A percentile compares a stretch with the other conserved stretches of the same genome.
These are phyloP conservation scores for Ditylenchus dipsaci DNA, from an alignment of 1,140 invertebrate species.

Conservation along the genomic window DNA sequence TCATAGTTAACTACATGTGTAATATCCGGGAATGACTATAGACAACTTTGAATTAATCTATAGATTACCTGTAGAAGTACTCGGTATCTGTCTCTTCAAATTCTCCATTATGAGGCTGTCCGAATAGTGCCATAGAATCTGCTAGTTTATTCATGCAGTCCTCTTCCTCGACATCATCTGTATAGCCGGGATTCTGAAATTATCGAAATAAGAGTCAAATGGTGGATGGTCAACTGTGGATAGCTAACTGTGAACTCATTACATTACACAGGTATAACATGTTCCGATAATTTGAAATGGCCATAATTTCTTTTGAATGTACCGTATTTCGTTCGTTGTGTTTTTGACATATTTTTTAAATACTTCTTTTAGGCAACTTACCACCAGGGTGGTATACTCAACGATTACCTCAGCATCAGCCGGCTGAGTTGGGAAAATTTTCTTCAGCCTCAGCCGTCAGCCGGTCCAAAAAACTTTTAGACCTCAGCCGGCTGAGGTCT, in stretches of 20 bases:
- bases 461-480: too few species aligned
- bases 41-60: conserved; percentile 20
- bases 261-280: too few species aligned
- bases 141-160: not conserved
- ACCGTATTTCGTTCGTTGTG: too few species aligned
- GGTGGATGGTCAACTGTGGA: not conserved
- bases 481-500: too few species aligned
- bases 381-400: too few species aligned
- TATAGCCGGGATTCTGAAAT: not conserved
- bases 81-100: conserved; percentile 18
- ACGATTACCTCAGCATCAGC: too few species aligned
- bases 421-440: too few species aligned
- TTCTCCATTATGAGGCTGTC: conserved; percentile 13
- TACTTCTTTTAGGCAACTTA: too few species aligned
- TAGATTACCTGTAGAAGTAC: conserved; percentile 8
- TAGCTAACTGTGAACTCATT: not conserved
- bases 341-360: too few species aligned
- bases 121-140: conserved; percentile 33
- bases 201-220: not conserved
- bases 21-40: conserved; percentile 20
- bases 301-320: too few species aligned
- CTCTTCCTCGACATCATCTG: conserved; percentile 8
- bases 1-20: conserved; percentile 12
- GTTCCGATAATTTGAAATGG: too few species aligned
- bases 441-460: too few species aligned